Evolutionary conservation across 2,888 invertebrate species (phyloP).

Genomic region (Sipunculus nudus): DNA sequence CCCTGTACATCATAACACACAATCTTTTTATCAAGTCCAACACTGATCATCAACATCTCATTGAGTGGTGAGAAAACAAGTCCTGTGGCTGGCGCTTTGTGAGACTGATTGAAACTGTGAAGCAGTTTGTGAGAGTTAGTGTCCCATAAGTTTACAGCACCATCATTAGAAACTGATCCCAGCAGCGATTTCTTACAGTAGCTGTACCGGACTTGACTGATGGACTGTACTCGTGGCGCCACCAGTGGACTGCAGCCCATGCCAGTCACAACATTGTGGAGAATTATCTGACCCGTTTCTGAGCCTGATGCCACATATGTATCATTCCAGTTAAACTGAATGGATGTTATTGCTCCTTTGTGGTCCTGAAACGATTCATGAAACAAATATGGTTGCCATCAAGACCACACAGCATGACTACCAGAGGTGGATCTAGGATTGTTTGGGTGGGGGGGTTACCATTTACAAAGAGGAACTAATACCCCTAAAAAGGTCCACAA

Average conservation of each 20-base stretch:
- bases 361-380: slow-evolving; percentile 56
- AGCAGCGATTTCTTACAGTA: slow-evolving; percentile 55
- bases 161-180: slow-evolving; percentile 62
- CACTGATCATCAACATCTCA: slow-evolving; percentile 63
- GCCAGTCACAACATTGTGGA: slow-evolving; percentile 63
- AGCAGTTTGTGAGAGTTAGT: slow-evolving; percentile 53
- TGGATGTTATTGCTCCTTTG: slow-evolving; percentile 55
- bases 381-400: not conserved
- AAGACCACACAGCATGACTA: no score
- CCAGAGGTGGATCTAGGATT: no score
- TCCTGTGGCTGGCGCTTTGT: slow-evolving; percentile 64
- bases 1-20: slow-evolving; percentile 62
- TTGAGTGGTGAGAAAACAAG: slow-evolving; percentile 68
- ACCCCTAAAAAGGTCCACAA: no score
- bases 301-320: slow-evolving; percentile 61
- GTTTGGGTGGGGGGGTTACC: no score
- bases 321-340: slow-evolving; percentile 62
- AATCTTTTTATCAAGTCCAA: slow-evolving; percentile 66
- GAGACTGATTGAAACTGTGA: slow-evolving; percentile 56
- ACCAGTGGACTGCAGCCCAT: slow-evolving; percentile 54
- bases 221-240: slow-evolving; percentile 51
- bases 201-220: slow-evolving; percentile 61
- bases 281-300: slow-evolving; percentile 61
- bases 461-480: no score
- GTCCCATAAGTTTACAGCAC: slow-evolving; percentile 65